These are phyloP conservation scores for Campoplex capitator DNA, from an alignment of 2,888 invertebrate species.

Conservation along the genomic window DNA sequence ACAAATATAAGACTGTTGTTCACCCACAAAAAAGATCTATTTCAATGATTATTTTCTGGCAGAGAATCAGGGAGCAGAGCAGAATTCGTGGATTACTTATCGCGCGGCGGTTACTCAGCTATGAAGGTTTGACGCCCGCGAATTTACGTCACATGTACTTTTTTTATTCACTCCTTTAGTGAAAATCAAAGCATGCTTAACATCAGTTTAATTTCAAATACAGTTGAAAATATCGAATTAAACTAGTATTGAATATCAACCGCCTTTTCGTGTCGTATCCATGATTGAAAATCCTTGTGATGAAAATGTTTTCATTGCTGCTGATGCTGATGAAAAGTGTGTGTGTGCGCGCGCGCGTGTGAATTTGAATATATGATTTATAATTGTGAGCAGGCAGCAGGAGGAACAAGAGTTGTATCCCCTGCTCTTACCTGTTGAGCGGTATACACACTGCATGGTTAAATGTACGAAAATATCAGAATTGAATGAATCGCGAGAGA, in stretches of 20 bases:
- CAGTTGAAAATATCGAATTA: too few species aligned
- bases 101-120: constrained; percentile 69
- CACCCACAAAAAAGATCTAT: background rate
- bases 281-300: background rate
- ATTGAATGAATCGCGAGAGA: background rate
- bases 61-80: constrained; percentile 43
- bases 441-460: background rate
- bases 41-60: background rate
- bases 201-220: too few species aligned
- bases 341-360: too few species aligned
- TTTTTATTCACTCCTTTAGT: too few species aligned
- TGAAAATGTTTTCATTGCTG: background rate
- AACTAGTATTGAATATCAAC: too few species aligned
- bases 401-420: background rate
- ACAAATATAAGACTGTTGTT: background rate
- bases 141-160: constrained; percentile 38
- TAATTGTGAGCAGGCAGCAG: too few species aligned
- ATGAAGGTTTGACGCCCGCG: constrained; percentile 68
- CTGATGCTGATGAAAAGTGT: too few species aligned
- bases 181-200: too few species aligned
- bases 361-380: too few species aligned
- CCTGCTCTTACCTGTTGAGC: background rate
- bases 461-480: background rate
- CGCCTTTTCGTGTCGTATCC: too few species aligned
- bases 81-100: constrained; percentile 62